Evolutionary conservation across 2,113 vertebrate species (phyloP).

Genomic region (Paedocypris sp.): DNA sequence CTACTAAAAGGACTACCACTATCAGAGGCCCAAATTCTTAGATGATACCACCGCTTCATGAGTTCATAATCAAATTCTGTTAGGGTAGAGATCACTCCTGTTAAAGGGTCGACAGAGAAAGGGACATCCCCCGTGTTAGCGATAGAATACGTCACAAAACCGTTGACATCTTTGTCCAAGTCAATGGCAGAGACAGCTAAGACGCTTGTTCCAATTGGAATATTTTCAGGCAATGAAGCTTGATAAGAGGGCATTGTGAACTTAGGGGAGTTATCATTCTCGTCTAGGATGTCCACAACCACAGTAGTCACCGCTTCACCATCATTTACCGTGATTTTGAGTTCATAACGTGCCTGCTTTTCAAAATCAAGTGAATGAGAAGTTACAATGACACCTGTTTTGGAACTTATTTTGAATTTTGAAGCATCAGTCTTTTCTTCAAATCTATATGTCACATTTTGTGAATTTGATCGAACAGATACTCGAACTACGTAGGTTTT

Average conservation of each 20-base stretch:
- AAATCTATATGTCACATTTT: conserved; percentile 70
- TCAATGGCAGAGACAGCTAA: conserved; percentile 73
- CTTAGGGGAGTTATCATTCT: conserved; percentile 79
- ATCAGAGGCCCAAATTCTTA: conserved; percentile 85
- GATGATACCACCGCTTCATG: conserved; percentile 78
- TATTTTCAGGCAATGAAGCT: conserved; percentile 74
- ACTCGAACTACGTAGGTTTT: conserved; percentile 72
- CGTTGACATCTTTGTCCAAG: conserved; percentile 71
- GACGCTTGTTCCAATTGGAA: conserved; percentile 74
- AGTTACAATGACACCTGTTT: conserved; percentile 78
- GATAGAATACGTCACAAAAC: conserved; percentile 76
- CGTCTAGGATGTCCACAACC: conserved; percentile 69
- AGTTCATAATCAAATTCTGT: conserved; percentile 85
- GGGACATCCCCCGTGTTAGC: conserved; percentile 62
- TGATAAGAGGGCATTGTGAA: conserved; percentile 70
- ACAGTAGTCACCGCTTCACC: conserved; percentile 62
- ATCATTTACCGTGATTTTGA: conserved; percentile 64
- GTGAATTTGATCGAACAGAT: conserved; percentile 48
- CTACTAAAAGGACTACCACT: conserved; percentile 81
- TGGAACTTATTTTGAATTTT: conserved; percentile 73
- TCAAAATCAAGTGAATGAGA: conserved; percentile 65
- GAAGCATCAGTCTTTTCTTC: conserved; percentile 59
- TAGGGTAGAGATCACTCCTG: conserved; percentile 74
- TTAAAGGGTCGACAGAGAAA: conserved; percentile 78
- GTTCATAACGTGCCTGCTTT: conserved; percentile 67